Evolutionary conservation across 2,113 vertebrate genomes (phyloP), one percentile per base, ranked within the genome.

Genomic region (Turnix velox): DNA sequence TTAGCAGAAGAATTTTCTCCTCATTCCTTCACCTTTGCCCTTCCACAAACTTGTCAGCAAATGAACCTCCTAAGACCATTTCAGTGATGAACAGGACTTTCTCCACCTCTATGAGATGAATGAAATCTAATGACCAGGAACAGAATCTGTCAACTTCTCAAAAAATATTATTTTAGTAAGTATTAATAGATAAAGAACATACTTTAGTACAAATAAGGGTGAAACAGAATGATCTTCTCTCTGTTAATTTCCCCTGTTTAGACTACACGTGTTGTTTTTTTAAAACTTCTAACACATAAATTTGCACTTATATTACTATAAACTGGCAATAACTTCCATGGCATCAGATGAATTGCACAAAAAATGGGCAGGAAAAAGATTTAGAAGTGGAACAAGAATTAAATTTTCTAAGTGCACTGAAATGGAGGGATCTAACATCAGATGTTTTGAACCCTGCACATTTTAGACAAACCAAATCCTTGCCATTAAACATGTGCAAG

Each of bases 1-100:
- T 88, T 90, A 90, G 93, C 28, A 30, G 71, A 95, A 91, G 74
- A 90, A 88, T 69, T 92, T 91, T 92, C 78, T 94, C 76, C 51
- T 43, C 2, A 7, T 55, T 67, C 54, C 25, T 84, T 90, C 80
- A 78, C 75, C 90, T 92, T 76, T 94, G 84, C 48, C 86, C 76
- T 90, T 90, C 12, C 79, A 81, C 54, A 76, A 71, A 65, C 43
- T 73, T 27, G 45, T 51, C 18, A 88, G 51, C 48, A 84, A 79
- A 77, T n/a, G 59, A 80, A 77, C 22, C 43, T 61, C 16, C 27
- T 75, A 72, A 73, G 23, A 62, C 23, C 24, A 52, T 54, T 85
- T 85, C 49, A 54, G 49, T 72, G 49, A 40, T 63, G 54, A 55
- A 58, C 23, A 51, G 3, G 35, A 42, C 45, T 30, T 59, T 65